phyloP scores from a whole-genome alignment of 2,797 vertebrate genomes.

The Parambassis ranga region DNA sequence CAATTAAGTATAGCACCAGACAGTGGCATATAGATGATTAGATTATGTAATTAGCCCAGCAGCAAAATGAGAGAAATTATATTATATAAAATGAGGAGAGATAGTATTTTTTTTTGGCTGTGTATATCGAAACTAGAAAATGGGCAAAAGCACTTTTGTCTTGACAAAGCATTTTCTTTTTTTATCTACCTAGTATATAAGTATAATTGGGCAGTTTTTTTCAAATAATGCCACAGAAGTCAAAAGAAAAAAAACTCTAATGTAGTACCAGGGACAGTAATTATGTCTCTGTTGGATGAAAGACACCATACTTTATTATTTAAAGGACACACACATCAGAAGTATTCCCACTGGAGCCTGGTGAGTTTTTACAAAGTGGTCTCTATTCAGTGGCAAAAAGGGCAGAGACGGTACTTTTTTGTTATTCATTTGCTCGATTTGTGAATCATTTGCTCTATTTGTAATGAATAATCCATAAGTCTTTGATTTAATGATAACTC shows the following conservation, averaged over 20 bases:
- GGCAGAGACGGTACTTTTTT: conserved; percentile 24
- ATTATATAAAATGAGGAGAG: conserved; percentile 12
- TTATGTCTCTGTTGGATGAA: background rate
- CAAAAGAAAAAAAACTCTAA: no score
- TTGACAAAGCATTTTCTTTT: background rate
- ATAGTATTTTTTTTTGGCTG: background rate
- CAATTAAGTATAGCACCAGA: conserved; percentile 35
- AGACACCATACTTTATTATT: background rate
- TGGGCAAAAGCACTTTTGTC: background rate
- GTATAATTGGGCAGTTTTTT: background rate
- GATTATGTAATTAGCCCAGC: conserved; percentile 20
- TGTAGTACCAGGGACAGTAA: no score
- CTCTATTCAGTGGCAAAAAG: conserved; percentile 2
- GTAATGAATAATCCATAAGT: conserved; percentile 58
- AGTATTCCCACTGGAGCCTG: background rate
- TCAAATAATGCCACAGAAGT: background rate
- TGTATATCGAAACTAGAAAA: background rate
- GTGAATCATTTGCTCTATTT: conserved; percentile 31
- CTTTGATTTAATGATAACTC: conserved; percentile 56
- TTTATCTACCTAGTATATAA: no score
- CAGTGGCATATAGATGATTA: conserved; percentile 27
- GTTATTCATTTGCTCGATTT: conserved; percentile 25
- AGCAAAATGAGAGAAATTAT: conserved; percentile 20
- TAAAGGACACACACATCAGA: background rate
- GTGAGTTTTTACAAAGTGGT: conserved; percentile 22